Conservation (phyloP, 2,113 vertebrate species). For the Dolichallabes microphthalmus region DNA sequence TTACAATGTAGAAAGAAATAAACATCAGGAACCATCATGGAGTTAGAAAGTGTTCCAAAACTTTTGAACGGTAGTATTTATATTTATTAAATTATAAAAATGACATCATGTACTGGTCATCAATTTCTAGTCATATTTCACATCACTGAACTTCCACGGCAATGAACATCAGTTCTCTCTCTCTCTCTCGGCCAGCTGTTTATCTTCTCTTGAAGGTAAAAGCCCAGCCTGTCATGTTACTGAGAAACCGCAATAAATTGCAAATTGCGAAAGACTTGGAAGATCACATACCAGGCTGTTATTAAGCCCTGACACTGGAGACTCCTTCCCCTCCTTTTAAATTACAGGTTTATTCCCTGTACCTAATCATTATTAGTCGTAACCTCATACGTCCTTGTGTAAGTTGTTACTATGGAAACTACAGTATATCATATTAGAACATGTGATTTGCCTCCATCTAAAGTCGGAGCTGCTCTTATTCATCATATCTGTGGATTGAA, state of each 20-base stretch:
- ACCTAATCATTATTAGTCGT: neutral
- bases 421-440: neutral
- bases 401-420: neutral
- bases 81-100: neutral
- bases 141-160: neutral
- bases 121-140: neutral
- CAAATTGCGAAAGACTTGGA: neutral
- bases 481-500: neutral
- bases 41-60: no score
- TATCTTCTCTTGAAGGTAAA: no score
- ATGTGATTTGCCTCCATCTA: neutral
- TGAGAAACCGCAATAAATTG: neutral
- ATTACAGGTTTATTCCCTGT: neutral
- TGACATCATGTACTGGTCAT: neutral
- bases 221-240: neutral
- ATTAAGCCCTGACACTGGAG: neutral
- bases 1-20: no score
- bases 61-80: no score
- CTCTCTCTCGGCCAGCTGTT: neutral
- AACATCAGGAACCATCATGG: no score
- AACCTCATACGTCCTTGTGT: no score
- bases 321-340: neutral
- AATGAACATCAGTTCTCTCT: neutral
- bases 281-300: neutral
- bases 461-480: neutral